phyloP scores from a whole-genome alignment of 2,888 invertebrate genomes.

The Drosophila colorata region DNA sequence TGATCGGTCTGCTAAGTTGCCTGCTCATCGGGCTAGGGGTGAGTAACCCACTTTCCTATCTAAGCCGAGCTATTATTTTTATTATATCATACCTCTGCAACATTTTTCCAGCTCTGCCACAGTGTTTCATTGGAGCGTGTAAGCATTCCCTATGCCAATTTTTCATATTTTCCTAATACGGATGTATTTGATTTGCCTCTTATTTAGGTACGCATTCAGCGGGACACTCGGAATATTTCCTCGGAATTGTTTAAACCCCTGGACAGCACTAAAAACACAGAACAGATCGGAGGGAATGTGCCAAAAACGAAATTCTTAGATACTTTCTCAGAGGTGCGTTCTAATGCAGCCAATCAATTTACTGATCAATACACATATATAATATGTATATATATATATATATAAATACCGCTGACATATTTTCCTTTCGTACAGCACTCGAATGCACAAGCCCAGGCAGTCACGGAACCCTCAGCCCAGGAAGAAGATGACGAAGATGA shows the following conservation, averaged over 20 bases:
- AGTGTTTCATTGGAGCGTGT: slow-evolving; percentile 37
- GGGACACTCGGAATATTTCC: slow-evolving; percentile 57
- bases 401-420: neutral
- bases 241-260: slow-evolving; percentile 57
- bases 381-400: too few relatives aligned
- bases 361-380: too few relatives aligned
- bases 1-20: slow-evolving; percentile 13
- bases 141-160: neutral
- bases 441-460: slow-evolving; percentile 1
- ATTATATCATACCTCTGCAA: too few relatives aligned
- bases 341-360: neutral
- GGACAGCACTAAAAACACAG: neutral
- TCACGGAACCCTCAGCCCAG: neutral
- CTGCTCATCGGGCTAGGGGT: slow-evolving; percentile 43
- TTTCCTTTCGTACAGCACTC: slow-evolving; percentile 3
- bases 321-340: slow-evolving; percentile 17
- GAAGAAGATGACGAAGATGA: neutral
- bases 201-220: slow-evolving; percentile 37
- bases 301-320: neutral
- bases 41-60: neutral
- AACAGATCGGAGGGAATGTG: neutral
- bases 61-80: neutral
- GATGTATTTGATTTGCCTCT: neutral
- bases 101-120: slow-evolving; percentile 26
- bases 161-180: neutral